Conservation (phyloP, 1,140 invertebrate genomes). For the Saccostrea echinata region DNA sequence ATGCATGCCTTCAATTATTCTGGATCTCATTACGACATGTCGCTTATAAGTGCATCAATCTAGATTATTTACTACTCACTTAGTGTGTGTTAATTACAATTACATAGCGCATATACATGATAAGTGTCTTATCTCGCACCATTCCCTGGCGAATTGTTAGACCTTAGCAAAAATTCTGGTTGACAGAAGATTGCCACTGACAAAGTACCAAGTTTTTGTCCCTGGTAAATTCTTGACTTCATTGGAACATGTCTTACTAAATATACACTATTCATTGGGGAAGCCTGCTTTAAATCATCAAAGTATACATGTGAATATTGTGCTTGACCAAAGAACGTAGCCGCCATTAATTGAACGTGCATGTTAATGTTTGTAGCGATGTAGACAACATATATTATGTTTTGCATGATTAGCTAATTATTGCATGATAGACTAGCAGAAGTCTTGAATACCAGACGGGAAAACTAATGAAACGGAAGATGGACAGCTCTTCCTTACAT, state of each 20-base stretch:
- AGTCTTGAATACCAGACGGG: neutral
- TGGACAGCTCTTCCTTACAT: neutral
- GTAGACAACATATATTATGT: neutral
- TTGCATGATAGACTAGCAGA: slow-evolving; percentile 28
- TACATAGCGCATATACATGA: neutral
- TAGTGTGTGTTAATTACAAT: slow-evolving; percentile 19
- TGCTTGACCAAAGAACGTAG: neutral
- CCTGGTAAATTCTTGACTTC: neutral
- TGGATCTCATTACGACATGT: slow-evolving; percentile 17
- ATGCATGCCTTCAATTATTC: neutral
- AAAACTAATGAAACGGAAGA: slow-evolving; percentile 19
- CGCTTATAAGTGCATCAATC: slow-evolving; percentile 32
- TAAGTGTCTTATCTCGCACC: neutral
- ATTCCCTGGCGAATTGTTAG: neutral
- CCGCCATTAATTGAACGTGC: slow-evolving; percentile 10
- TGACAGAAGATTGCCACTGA: neutral
- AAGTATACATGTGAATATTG: neutral
- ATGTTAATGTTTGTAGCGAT: neutral
- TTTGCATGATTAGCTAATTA: slow-evolving; percentile 22
- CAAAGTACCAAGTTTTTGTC: neutral
- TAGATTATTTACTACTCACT: slow-evolving; percentile 26
- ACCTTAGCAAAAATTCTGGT: neutral
- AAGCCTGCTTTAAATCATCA: neutral
- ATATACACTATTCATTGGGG: neutral
- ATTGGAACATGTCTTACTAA: neutral